phyloP scores from a whole-genome alignment of 2,888 invertebrate genomes.

The Noctua janthe region DNA sequence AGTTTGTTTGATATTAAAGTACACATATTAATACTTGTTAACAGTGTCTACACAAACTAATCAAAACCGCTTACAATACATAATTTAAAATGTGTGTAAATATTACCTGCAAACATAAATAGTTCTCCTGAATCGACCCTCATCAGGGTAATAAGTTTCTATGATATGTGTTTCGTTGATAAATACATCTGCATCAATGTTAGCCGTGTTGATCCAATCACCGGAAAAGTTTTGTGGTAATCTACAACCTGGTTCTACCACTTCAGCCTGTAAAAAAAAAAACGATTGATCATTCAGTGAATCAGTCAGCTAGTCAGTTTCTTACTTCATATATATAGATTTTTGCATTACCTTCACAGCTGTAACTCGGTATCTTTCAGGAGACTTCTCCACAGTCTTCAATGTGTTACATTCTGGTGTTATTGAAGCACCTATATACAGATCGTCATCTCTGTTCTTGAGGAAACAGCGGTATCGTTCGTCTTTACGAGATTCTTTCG shows the following conservation, averaged over 20 bases:
- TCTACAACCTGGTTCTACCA: constrained; percentile 97
- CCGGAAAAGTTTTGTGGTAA: constrained; percentile 98
- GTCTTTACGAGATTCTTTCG: constrained; percentile 98
- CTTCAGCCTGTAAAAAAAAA: constrained; percentile 92
- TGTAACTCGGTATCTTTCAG: constrained; percentile 96
- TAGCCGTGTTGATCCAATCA: constrained; percentile 99
- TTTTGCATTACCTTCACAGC: constrained; percentile 91
- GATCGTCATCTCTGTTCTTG: constrained; percentile 98
- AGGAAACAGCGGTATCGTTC: constrained; percentile 98
- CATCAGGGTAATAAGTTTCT: constrained; percentile 98
- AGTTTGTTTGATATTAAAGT: neutral
- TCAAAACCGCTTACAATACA: too few relatives aligned
- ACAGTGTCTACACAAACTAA: too few relatives aligned
- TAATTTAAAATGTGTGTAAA: too few relatives aligned
- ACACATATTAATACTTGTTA: neutral
- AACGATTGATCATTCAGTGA: too few relatives aligned
- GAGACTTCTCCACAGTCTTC: constrained; percentile 98
- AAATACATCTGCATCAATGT: constrained; percentile 97
- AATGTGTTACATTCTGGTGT: constrained; percentile 98
- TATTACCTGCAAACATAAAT: constrained; percentile 96
- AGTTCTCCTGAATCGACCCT: constrained; percentile 95
- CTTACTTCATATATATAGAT: too few relatives aligned
- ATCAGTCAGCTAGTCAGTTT: too few relatives aligned
- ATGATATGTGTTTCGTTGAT: constrained; percentile 99
- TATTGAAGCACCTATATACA: constrained; percentile 97